Base-by-base conservation (phyloP, 2,113 vertebrate genomes). In the Grallaria varia region DNA sequence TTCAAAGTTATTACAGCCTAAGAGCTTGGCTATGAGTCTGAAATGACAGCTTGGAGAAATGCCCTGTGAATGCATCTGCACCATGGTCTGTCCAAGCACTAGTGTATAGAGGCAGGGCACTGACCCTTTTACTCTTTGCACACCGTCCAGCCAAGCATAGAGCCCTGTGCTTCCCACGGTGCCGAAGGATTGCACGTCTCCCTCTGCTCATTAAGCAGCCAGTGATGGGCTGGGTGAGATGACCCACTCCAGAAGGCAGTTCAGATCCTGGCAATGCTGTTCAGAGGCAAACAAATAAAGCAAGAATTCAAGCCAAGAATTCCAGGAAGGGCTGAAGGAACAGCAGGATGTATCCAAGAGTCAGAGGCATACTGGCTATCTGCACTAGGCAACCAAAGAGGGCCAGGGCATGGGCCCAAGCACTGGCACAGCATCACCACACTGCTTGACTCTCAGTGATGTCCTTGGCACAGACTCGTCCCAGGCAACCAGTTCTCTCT, bases 311-410 rank as follows among this genome's bases (percentile, higher is more conserved):
- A 82, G 81, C 89, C 91, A 96, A 91, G 71, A 69, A 84, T 58
- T 87, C 60, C 79, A 93, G 89, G 81, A 95, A 95, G 62, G 56
- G 31, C 44, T 91, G 62, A 87, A 91, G 92, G 75, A 95, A 76
- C 49, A 73, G 84, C 56, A 56, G 81, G 66, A 93, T 52, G 39
- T 0, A 0, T 59, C 63, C 3, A 13, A 79, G 53, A 85, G 78
- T 85, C 67, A 73, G 73, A 94, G 44, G 69, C 67, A 56, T 76
- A 87, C 8, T 67, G 87, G 44, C 74, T 89, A 79, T 88, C 40
- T 79, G 81, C 71, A 68, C 52, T 8, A 87, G 56, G 92, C 78
- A 87, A 91, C 19, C 66, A 58, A 63, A 75, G 49, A 79, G 58
- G 45, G 89, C 64, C 84, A 87, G 77, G 91, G 92, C 96, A 88